These are phyloP conservation scores for Enteromius paludinosus DNA, from an alignment of 2,797 vertebrate species.

Conservation along the genomic window DNA sequence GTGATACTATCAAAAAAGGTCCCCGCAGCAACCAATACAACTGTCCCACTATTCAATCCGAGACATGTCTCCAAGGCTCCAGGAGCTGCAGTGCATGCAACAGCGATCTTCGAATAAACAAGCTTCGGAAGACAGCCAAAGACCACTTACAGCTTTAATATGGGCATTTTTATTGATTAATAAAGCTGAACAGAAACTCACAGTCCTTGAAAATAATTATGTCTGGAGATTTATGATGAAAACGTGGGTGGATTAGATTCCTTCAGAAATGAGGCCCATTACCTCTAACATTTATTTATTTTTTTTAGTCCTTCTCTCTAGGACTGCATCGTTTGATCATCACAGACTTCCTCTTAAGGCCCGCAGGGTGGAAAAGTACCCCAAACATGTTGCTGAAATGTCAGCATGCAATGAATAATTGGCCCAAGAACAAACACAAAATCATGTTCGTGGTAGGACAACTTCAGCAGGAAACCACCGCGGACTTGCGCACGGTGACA, in stretches of 20 bases:
- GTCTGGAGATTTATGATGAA: conserved; percentile 46
- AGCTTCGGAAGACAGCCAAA: conserved; percentile 53
- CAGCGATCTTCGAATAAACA: conserved; percentile 38
- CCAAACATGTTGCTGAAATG: conserved; percentile 5
- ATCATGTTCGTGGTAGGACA: not conserved
- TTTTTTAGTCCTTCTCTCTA: not conserved
- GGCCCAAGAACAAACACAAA: conserved; percentile 21
- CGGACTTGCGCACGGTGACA: not conserved
- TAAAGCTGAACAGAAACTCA: conserved; percentile 33
- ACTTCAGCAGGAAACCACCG: conserved; percentile 2
- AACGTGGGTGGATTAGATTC: conserved; percentile 35
- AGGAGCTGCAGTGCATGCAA: conserved; percentile 47
- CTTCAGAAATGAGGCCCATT: conserved; percentile 28
- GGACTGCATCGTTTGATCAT: conserved; percentile 4
- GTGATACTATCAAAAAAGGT: conserved; percentile 21
- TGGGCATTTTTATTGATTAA: conserved; percentile 47
- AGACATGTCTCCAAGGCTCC: conserved; percentile 17
- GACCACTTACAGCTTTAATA: conserved; percentile 41
- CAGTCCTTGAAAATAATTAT: conserved; percentile 49
- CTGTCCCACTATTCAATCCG: conserved; percentile 4
- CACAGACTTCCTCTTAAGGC: not conserved
- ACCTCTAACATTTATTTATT: conserved; percentile 6
- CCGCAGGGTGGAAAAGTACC: not conserved
- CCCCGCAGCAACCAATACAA: conserved; percentile 23
- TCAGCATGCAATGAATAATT: conserved; percentile 36